Evolutionary conservation across 2,797 vertebrate species (phyloP).

Genomic region (Sebastes umbrosus): DNA sequence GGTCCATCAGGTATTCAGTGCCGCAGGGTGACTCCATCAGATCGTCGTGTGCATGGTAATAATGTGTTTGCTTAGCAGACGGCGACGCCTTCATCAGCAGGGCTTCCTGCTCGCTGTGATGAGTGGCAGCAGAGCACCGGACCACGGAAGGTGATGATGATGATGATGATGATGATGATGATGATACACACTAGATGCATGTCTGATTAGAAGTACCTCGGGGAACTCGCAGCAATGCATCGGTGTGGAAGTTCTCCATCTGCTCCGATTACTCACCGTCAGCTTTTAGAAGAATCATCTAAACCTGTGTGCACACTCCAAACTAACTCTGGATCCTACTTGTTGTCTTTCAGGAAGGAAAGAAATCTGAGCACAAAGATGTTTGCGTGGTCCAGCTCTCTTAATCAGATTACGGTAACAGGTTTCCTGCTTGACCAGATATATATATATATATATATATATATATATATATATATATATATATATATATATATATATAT

Average conservation of each 20-base stretch:
- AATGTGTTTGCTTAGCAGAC: conserved; percentile 25
- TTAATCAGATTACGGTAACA: no score
- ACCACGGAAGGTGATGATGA: conserved; percentile 6
- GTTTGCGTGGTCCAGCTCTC: no score
- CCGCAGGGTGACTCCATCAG: background rate
- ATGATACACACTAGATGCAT: background rate
- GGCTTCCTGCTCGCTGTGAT: background rate
- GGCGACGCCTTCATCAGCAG: background rate
- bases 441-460: no score
- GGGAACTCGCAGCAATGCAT: conserved; percentile 21
- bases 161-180: conserved; percentile 10
- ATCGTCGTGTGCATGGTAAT: background rate
- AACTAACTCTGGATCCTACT: no score
- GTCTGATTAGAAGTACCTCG: conserved; percentile 29
- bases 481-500: no score
- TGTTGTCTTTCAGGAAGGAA: no score
- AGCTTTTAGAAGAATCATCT: background rate
- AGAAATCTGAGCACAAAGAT: no score
- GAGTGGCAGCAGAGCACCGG: background rate
- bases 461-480: no score
- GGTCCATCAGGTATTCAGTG: background rate
- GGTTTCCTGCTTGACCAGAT: no score
- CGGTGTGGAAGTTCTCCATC: conserved; percentile 43
- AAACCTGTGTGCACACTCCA: no score
- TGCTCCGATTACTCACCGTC: conserved; percentile 26